These are phyloP conservation scores for Plagodis pulveraria DNA, from an alignment of 2,888 invertebrate genomes.

Conservation along the genomic window DNA sequence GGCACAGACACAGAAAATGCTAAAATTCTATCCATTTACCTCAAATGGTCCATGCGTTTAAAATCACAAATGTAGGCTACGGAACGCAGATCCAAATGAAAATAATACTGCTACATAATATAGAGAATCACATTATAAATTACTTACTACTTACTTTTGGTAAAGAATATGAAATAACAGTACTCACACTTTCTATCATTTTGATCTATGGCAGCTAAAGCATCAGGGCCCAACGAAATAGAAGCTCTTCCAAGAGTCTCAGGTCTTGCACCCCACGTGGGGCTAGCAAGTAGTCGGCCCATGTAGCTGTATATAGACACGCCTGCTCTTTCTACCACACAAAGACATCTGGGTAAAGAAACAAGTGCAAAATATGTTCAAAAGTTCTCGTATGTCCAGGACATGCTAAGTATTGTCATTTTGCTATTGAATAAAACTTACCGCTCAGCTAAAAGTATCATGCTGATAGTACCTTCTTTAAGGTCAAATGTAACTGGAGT, in stretches of 20 bases:
- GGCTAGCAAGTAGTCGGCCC: constrained; percentile 93
- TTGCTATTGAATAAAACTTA: constrained; percentile 56
- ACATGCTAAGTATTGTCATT: too few relatives aligned
- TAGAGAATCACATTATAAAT: too few relatives aligned
- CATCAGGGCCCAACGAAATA: constrained; percentile 94
- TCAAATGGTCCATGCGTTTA: too few relatives aligned
- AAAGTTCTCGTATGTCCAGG: too few relatives aligned
- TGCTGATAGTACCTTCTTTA: constrained; percentile 93
- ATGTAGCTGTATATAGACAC: constrained; percentile 97
- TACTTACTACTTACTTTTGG: too few relatives aligned
- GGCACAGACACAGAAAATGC: too few relatives aligned
- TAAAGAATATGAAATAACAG: too few relatives aligned
- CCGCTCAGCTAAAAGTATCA: constrained; percentile 93
- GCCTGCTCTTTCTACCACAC: constrained; percentile 93
- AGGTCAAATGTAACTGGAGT: constrained; percentile 98
- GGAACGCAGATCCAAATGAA: too few relatives aligned
- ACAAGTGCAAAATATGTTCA: too few relatives aligned
- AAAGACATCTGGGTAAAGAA: constrained; percentile 88
- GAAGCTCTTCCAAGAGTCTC: constrained; percentile 91
- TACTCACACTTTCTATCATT: constrained; percentile 90
- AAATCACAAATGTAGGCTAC: too few relatives aligned
- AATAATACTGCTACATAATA: too few relatives aligned
- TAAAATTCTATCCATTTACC: too few relatives aligned
- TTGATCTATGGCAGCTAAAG: constrained; percentile 94
- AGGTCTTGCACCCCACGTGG: constrained; percentile 94